Evolutionary conservation across 2,113 vertebrate species (phyloP), one percentile per base, ranked within the genome.

Genomic region (Rissa tridactyla): DNA sequence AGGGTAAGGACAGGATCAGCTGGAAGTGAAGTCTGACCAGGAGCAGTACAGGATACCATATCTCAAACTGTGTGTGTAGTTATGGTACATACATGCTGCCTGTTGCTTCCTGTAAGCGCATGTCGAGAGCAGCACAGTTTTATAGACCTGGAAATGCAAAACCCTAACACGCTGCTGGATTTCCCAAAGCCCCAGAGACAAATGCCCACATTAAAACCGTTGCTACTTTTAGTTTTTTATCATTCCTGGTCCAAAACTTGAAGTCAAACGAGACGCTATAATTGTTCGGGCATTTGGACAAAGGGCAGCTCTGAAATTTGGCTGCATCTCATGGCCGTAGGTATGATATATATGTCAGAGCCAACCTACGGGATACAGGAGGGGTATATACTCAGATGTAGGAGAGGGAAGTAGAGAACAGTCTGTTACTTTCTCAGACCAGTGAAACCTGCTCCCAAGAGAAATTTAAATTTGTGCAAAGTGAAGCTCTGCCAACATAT

Each of bases 391-490:
- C 5, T 92, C 55, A 86, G 46, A 77, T 66, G 38, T 19, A 80
- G 75, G 61, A 82, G 15, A 77, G 17, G n/a, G 19, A 91, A 82
- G 88, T 27, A 80, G 51, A 72, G 90, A 95, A 95, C 68, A 92
- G 82, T 17, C 62, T 96, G 94, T 86, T 94, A 86, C 83, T 90
- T 93, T 96, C 90, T 81, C 87, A 97, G 88, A 90, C 71, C 64
- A 70, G n/a, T 58, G 88, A 95, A 95, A 96, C 46, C 69, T 87
- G 60, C 68, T 96, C 79, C 82, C 76, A 78, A 76, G 88, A 92
- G 90, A 96, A 92, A 92, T 94, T 80, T 64, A 86, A 90, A 95
- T 90, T 90, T 87, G 55, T 84, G 84, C 61, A 88, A 90, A 96
- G 82, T 17, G 44, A 88, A 86, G 23, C 42, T 68, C 51, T 93